phyloP scores from a whole-genome alignment of 2,797 vertebrate genomes.

The Falco columbarius region DNA sequence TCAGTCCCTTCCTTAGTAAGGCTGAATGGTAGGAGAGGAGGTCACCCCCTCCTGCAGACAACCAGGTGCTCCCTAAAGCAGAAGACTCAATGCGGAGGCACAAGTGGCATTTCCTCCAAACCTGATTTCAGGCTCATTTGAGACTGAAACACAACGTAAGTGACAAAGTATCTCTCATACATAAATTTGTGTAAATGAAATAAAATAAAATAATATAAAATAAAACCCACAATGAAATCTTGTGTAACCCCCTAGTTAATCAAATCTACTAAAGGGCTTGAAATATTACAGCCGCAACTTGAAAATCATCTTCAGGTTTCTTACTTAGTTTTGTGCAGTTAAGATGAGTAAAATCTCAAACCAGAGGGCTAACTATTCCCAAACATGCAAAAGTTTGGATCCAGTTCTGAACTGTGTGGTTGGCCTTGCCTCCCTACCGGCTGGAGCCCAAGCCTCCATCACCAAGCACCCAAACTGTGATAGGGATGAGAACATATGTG shows the following conservation, averaged over 20 bases:
- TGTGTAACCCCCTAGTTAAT: not conserved
- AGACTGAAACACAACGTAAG: not conserved
- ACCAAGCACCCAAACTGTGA: constrained; percentile 20
- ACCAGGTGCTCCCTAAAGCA: not conserved
- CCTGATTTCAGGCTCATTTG: not conserved
- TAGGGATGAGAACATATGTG: constrained; percentile 10
- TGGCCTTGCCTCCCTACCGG: not conserved
- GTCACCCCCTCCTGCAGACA: not conserved
- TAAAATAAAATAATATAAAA: not conserved
- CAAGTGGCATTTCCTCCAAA: not conserved
- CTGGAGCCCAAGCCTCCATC: not conserved
- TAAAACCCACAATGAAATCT: not conserved
- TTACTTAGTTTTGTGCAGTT: not conserved
- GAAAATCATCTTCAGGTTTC: not conserved
- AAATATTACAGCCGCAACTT: not conserved
- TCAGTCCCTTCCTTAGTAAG: not conserved
- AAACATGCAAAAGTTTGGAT: not conserved
- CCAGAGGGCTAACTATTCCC: not conserved
- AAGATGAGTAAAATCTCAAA: not conserved
- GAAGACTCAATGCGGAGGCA: not conserved
- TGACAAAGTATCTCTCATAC: not conserved
- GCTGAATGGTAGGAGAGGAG: not conserved
- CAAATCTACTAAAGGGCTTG: not conserved
- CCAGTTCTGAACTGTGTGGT: constrained; percentile 16
- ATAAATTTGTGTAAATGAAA: not conserved